Conservation (phyloP, 1,140 invertebrate species). For the Aplysia californica region DNA sequence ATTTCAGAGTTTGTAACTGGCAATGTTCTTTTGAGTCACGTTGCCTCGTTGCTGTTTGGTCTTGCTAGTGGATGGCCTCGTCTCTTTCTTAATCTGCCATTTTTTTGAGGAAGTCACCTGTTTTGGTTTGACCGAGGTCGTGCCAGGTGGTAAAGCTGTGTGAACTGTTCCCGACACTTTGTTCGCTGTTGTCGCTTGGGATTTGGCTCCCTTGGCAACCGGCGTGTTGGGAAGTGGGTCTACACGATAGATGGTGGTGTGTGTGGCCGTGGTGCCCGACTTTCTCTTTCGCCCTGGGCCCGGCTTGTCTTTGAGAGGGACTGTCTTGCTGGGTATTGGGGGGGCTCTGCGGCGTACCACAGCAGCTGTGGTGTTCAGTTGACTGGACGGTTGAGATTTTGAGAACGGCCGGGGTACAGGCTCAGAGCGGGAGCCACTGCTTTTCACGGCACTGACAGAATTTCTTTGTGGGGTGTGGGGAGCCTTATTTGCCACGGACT, state of each 20-base stretch:
- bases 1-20: too few species aligned
- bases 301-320: background rate
- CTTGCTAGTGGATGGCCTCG: background rate
- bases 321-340: background rate
- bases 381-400: too few species aligned
- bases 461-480: too few species aligned
- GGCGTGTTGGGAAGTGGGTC: background rate
- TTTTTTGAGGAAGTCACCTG: background rate
- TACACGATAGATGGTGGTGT: conserved; percentile 2
- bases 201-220: background rate
- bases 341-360: conserved; percentile 15
- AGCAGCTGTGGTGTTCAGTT: background rate
- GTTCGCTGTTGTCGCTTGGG: background rate
- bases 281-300: background rate
- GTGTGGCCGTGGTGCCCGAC: background rate
- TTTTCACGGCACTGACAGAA: too few species aligned
- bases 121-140: background rate
- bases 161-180: conserved; percentile 1
- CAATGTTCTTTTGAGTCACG: background rate
- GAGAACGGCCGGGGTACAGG: too few species aligned
- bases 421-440: too few species aligned
- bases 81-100: background rate
- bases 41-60: background rate
- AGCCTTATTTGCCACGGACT: too few species aligned
- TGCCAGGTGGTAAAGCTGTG: background rate